Evolutionary conservation across 2,797 vertebrate species (phyloP), one percentile per base, ranked within the genome.

Genomic region (Leptodactylus fallax): DNA sequence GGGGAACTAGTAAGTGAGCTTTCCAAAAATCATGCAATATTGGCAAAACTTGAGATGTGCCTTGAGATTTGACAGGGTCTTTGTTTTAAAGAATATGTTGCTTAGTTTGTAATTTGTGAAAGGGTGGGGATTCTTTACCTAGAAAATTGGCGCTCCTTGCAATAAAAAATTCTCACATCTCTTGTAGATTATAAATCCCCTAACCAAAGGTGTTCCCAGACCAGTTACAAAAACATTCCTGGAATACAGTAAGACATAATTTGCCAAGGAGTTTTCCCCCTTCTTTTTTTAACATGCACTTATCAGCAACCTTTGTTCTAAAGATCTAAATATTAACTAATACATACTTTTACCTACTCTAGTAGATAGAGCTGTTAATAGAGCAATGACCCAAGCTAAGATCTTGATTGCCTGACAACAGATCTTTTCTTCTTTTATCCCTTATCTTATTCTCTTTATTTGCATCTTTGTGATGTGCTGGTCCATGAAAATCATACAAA

Each of bases 161-260:
- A 58, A 13, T 83, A 72, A 83, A 83, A 67, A 27, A 47, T 55
- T 86, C 65, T 80, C 49, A 80, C 23, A 47, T 86, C 51, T 79
- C 51, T 87, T 87, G 53, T 86, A 74, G 79, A 87, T 87, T 87
- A 36, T 87, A 81, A 21, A 45, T 61, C 55, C 65, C 21, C 45
- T 87, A 87, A 72, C 36, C 36, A 67, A 87, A 81, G 85, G 45
- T 61, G 79, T 56, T 27, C 78, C 53, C 63, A 86, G 55, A 21
- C 55, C 13, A 60, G 53, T 87, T 74, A 60, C 85, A 72, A 60
- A 87, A 87, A 80, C 78, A 74, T 81, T 81, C 85, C 67, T 25
- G 85, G 85, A 81, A 55, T 72, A 81, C 85, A 87, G 67, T 63
- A 81, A 81, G 79, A 71, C 63, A 71, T 36, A 1, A 80, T 86